Percentiles rank a stretch among this genome's conserved stretches.
Evolutionary conservation across 2,113 vertebrate species (phyloP).

Genomic region (Zapornia atra): DNA sequence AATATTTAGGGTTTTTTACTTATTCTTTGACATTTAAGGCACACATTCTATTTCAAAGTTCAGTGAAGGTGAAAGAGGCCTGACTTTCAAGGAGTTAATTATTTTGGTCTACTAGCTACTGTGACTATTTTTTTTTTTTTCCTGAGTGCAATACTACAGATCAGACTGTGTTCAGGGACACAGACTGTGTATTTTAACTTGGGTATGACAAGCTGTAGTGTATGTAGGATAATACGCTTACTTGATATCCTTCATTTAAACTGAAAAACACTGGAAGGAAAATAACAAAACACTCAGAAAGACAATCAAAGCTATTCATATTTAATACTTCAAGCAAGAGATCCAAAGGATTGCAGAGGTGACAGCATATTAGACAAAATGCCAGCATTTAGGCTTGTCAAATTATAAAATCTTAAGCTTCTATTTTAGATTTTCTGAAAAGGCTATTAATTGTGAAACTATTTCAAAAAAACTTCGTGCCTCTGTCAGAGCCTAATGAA

Average conservation of each 20-base stretch:
- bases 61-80: background rate
- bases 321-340: constrained; percentile 42
- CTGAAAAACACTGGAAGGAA: background rate
- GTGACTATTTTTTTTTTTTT: background rate
- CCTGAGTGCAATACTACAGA: background rate
- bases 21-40: background rate
- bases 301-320: constrained; percentile 30
- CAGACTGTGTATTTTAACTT: background rate
- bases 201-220: background rate
- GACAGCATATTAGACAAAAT: constrained; percentile 25
- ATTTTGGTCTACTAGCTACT: background rate
- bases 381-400: constrained; percentile 12
- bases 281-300: background rate
- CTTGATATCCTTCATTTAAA: constrained; percentile 29
- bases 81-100: background rate
- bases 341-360: constrained; percentile 10
- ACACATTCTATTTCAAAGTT: background rate
- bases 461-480: background rate
- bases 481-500: constrained; percentile 18
- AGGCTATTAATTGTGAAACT: constrained; percentile 37
- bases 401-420: constrained; percentile 42
- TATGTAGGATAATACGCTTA: background rate
- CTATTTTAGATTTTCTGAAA: constrained; percentile 8
- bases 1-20: background rate
- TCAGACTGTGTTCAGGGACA: background rate